phyloP scores from a whole-genome alignment of 2,888 invertebrate genomes.

The Cabera pusaria region DNA sequence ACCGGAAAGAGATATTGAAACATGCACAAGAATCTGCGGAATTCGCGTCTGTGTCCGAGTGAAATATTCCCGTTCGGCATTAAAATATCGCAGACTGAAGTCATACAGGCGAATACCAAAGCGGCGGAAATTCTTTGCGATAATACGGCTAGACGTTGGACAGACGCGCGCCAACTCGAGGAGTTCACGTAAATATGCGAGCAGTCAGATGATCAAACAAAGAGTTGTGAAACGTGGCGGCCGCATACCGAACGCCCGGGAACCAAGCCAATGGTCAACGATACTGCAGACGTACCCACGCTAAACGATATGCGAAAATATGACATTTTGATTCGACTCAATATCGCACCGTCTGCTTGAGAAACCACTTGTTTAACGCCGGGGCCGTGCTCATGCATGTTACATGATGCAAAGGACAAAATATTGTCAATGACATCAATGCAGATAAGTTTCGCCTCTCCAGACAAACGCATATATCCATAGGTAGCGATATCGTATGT shows the following conservation, averaged over 20 bases:
- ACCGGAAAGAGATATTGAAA: slow-evolving; percentile 23
- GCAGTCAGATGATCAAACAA: slow-evolving; percentile 68
- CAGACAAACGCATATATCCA: slow-evolving; percentile 1
- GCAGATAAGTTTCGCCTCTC: slow-evolving; percentile 4
- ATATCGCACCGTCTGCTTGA: slow-evolving; percentile 18
- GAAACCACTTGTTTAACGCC: slow-evolving; percentile 5
- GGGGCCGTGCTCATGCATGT: slow-evolving; percentile 15
- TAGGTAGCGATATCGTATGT: slow-evolving; percentile 1
- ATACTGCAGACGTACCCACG: slow-evolving; percentile 45
- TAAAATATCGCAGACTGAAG: slow-evolving; percentile 61
- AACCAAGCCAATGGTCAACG: slow-evolving; percentile 70
- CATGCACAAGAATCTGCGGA: slow-evolving; percentile 42
- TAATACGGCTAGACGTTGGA: slow-evolving; percentile 73
- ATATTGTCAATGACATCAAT: slow-evolving; percentile 15
- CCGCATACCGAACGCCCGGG: slow-evolving; percentile 67
- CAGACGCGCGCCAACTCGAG: slow-evolving; percentile 66
- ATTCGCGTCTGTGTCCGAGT: slow-evolving; percentile 55
- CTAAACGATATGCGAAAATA: slow-evolving; percentile 53
- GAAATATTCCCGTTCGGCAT: slow-evolving; percentile 61
- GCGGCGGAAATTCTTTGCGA: slow-evolving; percentile 69
- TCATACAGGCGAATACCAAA: slow-evolving; percentile 66
- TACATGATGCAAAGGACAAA: slow-evolving; percentile 13
- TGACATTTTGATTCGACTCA: slow-evolving; percentile 46
- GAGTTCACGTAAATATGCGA: slow-evolving; percentile 60
- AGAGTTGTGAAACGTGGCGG: slow-evolving; percentile 72